Evolutionary conservation across 2,888 invertebrate genomes (phyloP).

Genomic region (Sthenelais limicola): DNA sequence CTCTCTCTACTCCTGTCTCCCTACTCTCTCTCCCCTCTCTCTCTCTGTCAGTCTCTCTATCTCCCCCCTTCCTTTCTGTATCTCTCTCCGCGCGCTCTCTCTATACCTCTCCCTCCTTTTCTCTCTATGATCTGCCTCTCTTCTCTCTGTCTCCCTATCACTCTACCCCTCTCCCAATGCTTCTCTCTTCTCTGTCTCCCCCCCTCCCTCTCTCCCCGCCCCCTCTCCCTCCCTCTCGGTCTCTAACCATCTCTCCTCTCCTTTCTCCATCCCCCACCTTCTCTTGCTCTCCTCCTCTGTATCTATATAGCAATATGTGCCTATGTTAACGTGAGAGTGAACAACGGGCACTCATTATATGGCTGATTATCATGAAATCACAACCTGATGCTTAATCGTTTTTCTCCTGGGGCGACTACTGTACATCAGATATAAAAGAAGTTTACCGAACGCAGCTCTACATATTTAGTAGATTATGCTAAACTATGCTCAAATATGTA

Average conservation of each 20-base stretch:
- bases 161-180: not conserved
- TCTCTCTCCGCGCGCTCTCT: conserved; percentile 2
- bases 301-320: not conserved
- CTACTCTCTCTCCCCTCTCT: conserved; percentile 1
- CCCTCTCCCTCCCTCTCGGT: not conserved
- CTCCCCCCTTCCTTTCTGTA: not conserved
- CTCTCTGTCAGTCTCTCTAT: conserved; percentile 8
- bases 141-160: not conserved
- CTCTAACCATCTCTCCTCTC: not conserved
- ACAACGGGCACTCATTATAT: no score
- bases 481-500: no score
- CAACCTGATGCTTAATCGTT: no score
- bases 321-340: no score
- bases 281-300: not conserved
- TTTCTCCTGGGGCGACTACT: no score
- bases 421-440: no score
- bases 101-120: conserved; percentile 3
- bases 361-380: no score
- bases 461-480: no score
- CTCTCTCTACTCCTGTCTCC: not conserved
- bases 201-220: not conserved
- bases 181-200: conserved; percentile 2
- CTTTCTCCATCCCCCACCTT: conserved; percentile 14
- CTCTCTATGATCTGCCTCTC: not conserved
- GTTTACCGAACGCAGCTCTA: no score